phyloP scores from a whole-genome alignment of 2,888 invertebrate genomes.

The Cerceris ruficornis region DNA sequence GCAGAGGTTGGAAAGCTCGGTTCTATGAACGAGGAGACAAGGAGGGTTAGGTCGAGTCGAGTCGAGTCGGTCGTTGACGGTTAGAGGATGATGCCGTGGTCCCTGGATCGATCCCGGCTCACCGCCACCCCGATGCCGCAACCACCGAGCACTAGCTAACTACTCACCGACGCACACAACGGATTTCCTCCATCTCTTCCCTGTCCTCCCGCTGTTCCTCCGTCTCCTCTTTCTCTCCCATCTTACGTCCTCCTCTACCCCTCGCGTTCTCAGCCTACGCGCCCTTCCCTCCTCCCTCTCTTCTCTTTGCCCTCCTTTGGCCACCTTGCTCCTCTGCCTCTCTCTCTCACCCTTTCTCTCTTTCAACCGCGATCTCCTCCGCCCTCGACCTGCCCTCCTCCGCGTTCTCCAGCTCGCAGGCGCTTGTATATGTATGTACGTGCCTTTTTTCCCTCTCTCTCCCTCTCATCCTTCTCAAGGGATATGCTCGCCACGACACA shows the following conservation, averaged over 20 bases:
- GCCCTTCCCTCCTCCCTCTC: not conserved
- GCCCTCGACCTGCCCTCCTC: no score
- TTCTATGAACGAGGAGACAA: conserved; percentile 15
- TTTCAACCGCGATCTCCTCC: not conserved
- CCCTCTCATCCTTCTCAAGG: not conserved
- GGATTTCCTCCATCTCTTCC: not conserved
- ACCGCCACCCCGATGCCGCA: conserved; percentile 56
- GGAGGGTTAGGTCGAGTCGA: conserved; percentile 41
- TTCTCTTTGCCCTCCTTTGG: not conserved
- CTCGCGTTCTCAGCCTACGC: not conserved
- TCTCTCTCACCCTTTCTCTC: conserved; percentile 6
- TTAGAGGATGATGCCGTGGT: conserved; percentile 73
- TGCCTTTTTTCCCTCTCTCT: not conserved
- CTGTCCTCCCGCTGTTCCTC: not conserved
- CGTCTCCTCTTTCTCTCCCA: not conserved
- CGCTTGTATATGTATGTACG: not conserved
- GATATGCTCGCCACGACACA: no score
- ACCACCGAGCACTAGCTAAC: conserved; percentile 70
- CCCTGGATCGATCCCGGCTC: conserved; percentile 73
- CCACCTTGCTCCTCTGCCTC: not conserved
- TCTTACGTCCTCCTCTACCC: not conserved
- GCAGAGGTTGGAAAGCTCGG: conserved; percentile 6
- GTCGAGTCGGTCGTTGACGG: conserved; percentile 68
- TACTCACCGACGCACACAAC: conserved; percentile 46
- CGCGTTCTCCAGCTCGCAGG: no score